Evolutionary conservation across 2,797 vertebrate species (phyloP).

Genomic region (Liparis tanakae): DNA sequence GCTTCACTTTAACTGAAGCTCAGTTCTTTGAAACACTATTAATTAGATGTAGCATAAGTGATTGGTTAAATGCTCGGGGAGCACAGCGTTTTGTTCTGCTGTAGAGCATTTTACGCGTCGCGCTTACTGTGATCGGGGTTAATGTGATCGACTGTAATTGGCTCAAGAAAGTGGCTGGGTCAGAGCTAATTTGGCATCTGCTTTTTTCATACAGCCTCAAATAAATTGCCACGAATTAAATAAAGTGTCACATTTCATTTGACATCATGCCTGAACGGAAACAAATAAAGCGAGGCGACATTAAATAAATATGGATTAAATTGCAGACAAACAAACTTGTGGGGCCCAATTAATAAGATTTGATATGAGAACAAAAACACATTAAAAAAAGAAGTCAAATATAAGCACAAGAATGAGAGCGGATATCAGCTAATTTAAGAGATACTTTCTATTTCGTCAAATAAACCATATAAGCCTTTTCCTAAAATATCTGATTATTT

Average conservation of each 20-base stretch:
- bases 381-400: neutral
- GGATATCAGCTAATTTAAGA: neutral
- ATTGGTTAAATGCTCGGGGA: constrained; percentile 62
- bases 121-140: constrained; percentile 50
- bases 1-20: constrained; percentile 62
- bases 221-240: constrained; percentile 23
- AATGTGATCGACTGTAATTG: constrained; percentile 50
- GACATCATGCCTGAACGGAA: neutral
- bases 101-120: constrained; percentile 30
- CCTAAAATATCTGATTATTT: constrained; percentile 17
- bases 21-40: constrained; percentile 41
- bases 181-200: constrained; percentile 35
- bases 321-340: constrained; percentile 18
- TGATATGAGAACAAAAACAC: neutral
- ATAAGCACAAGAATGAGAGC: neutral
- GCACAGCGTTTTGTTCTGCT: constrained; percentile 41
- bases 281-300: neutral
- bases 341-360: constrained; percentile 4
- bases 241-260: constrained; percentile 42
- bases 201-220: constrained; percentile 22
- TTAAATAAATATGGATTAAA: constrained; percentile 28
- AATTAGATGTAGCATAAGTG: constrained; percentile 41
- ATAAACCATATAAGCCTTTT: constrained; percentile 20
- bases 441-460: neutral
- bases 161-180: constrained; percentile 17